Conservation (phyloP, 23 tunicate species). For the Trididemnum clinides region DNA sequence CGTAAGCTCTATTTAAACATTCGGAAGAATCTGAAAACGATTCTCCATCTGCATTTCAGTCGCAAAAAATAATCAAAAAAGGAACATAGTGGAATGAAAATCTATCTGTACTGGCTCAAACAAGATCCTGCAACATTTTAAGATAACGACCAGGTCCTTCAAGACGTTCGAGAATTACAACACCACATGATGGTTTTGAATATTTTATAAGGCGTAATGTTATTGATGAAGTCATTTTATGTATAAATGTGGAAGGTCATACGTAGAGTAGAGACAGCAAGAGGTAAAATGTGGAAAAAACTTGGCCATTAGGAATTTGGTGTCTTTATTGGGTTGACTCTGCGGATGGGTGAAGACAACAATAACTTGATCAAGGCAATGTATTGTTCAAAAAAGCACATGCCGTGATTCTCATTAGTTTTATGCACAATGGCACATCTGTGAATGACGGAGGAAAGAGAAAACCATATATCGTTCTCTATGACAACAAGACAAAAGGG, state of each 20-base stretch:
- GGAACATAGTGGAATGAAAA: neutral
- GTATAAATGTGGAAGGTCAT: neutral
- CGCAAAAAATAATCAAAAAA: no score
- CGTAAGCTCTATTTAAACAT: neutral
- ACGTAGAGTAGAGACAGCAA: neutral
- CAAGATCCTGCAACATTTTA: no score
- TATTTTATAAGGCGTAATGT: neutral
- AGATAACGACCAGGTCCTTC: neutral
- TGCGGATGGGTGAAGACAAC: neutral
- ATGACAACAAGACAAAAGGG: constrained; percentile 2
- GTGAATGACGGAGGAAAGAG: constrained; percentile 3
- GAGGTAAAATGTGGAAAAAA: neutral
- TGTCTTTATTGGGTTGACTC: neutral
- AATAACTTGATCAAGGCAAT: no score
- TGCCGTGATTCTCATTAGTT: neutral
- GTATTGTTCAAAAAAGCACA: no score
- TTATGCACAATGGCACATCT: neutral
- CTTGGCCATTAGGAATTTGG: neutral
- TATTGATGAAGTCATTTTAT: neutral
- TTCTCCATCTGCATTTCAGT: no score
- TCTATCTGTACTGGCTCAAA: no score
- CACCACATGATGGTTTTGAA: neutral
- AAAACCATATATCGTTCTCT: neutral
- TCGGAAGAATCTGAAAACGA: neutral
- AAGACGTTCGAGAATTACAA: neutral